Evolutionary conservation across 2,113 vertebrate genomes (phyloP), one percentile per base, ranked within the genome.

Genomic region (Ciconia stormi): DNA sequence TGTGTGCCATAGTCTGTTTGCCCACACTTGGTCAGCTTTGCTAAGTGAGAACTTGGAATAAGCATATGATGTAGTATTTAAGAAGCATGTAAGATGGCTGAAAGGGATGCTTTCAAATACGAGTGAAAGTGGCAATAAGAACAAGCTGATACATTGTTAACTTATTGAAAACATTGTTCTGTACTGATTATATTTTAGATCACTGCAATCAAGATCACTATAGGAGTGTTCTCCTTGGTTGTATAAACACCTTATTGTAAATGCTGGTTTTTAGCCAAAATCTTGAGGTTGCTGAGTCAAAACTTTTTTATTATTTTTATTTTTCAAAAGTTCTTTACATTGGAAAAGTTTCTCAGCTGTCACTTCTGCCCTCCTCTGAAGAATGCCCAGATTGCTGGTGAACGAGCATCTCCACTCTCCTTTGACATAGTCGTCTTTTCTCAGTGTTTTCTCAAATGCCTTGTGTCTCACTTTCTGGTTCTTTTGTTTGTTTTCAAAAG

Each of bases 301-400:
- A 88, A 56, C 6, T 14, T 59, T 30, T 42, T 40, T 15, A 10
- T 76, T 79, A 26, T 29, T 30, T 88, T 25, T 90, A 59, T 92
- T 88, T 97, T 97, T 95, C 71, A 4, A 88, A 97, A 97, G 63
- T 95, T 93, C 76, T 96, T 97, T 96, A 94, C 83, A 77, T 78
- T 95, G 84, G 87, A 74, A 90, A n/a, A 62, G 78, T 85, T 97
- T 91, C 91, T 95, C 49, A 92, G 78, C 80, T 90, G 80, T 70
- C 11, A 10, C 26, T 80, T 50, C 46, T 47, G 52, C 40, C 10
- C 23, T 53, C 20, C 27, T 82, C 82, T 76, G 72, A 55, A 36
- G 36, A 46, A 27, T 22, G 38, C 66, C 44, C 49, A 26, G 34
- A 5, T 38, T 27, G 50, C 66, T 29, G 30, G 20, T 52, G 40